Evolutionary conservation across 1,140 invertebrate genomes (phyloP).

Genomic region (Charaxes varanes): DNA sequence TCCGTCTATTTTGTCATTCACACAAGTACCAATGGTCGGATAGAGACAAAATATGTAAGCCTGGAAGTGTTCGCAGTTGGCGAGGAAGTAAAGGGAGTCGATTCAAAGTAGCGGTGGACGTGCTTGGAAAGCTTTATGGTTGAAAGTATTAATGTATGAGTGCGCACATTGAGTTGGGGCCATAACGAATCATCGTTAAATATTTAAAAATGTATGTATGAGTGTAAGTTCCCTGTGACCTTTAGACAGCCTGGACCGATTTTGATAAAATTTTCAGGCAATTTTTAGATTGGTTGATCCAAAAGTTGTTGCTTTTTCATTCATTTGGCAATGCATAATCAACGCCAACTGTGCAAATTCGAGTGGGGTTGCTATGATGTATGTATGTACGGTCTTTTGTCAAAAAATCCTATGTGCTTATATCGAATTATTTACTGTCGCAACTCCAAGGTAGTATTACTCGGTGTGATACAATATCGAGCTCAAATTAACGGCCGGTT

Average conservation of each 20-base stretch:
- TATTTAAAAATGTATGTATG: too few relatives aligned
- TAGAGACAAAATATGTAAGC: slow-evolving; percentile 4
- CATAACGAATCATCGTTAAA: slow-evolving; percentile 3
- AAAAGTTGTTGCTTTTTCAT: too few relatives aligned
- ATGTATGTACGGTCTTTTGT: neutral
- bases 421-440: neutral
- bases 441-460: neutral
- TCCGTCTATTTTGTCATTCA: slow-evolving; percentile 7
- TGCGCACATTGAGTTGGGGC: neutral
- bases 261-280: too few relatives aligned
- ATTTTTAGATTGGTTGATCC: too few relatives aligned
- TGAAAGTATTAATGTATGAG: slow-evolving; percentile 16
- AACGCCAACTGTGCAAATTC: too few relatives aligned
- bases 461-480: neutral
- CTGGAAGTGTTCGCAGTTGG: slow-evolving; percentile 13
- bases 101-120: slow-evolving; percentile 23
- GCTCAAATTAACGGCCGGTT: slow-evolving; percentile 2
- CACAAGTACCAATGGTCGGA: neutral
- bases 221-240: too few relatives aligned
- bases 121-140: slow-evolving; percentile 21
- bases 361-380: too few relatives aligned
- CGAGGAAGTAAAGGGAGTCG: slow-evolving; percentile 21
- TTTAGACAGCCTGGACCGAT: too few relatives aligned
- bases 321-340: too few relatives aligned
- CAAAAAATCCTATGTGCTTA: neutral